Conservation (phyloP, 2,113 vertebrate species). For the Sapayoa aenigma region DNA sequence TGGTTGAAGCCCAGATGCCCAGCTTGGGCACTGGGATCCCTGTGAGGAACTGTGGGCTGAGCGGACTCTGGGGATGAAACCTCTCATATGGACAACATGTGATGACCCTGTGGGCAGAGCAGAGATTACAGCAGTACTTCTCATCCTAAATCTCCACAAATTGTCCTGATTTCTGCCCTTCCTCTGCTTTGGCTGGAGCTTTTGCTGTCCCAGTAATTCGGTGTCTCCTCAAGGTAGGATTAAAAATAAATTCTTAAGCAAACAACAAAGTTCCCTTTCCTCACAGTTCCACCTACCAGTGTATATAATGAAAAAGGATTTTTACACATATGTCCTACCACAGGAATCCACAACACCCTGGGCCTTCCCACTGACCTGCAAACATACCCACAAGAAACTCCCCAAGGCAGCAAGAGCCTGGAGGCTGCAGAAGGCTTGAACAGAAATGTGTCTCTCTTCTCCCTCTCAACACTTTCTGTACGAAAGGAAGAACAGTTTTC, state of each 20-base stretch:
- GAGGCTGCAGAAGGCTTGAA: not conserved
- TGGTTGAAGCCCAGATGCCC: not conserved
- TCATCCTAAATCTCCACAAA: not conserved
- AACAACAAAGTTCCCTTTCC: not conserved
- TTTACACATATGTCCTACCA: not conserved
- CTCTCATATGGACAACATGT: not conserved
- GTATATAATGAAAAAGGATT: not conserved
- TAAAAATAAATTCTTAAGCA: not conserved
- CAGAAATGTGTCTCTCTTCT: not conserved
- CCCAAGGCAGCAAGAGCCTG: not conserved
- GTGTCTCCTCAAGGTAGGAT: not conserved
- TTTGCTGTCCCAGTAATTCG: not conserved
- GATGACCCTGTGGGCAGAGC: not conserved
- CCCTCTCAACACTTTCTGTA: not conserved
- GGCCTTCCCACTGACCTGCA: not conserved
- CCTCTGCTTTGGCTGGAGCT: not conserved
- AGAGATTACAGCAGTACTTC: not conserved
- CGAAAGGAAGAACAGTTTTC: not conserved
- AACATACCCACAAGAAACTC: not conserved
- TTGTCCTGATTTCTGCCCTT: not conserved
- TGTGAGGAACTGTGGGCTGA: not conserved
- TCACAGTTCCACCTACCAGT: not conserved
- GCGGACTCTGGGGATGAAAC: not conserved
- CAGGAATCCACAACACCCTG: not conserved
- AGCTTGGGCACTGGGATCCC: accelerated